phyloP scores from a whole-genome alignment of 1,140 invertebrate genomes.

The Cotesia glomerata region DNA sequence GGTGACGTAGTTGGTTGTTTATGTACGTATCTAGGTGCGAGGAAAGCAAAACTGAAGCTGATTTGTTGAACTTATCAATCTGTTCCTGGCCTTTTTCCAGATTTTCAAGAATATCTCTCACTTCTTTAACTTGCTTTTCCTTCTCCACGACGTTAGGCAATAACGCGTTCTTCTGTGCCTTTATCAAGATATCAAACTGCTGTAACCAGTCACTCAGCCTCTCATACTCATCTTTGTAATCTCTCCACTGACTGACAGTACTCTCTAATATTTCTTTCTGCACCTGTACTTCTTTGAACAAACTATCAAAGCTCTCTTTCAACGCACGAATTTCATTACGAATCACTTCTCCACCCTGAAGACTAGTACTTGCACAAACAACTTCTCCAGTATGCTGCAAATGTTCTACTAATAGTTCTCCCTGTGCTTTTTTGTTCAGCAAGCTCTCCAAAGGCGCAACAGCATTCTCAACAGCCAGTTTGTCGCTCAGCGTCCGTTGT shows the following conservation, averaged over 20 bases:
- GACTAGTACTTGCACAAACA: conserved; percentile 81
- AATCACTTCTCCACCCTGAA: conserved; percentile 79
- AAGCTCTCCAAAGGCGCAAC: conserved; percentile 84
- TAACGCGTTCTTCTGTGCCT: conserved; percentile 86
- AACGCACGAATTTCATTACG: conserved; percentile 84
- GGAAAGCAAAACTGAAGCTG: conserved; percentile 75
- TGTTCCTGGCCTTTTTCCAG: conserved; percentile 82
- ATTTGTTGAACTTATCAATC: conserved; percentile 83
- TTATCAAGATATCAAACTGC: conserved; percentile 89
- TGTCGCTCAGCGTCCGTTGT: conserved; percentile 83
- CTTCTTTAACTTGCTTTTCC: conserved; percentile 80
- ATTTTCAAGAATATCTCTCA: conserved; percentile 77
- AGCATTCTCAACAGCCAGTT: conserved; percentile 86
- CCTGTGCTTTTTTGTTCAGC: conserved; percentile 89
- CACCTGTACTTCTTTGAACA: conserved; percentile 85
- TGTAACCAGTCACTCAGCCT: conserved; percentile 91
- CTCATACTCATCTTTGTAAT: conserved; percentile 93
- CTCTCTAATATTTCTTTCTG: conserved; percentile 85
- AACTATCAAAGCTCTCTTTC: conserved; percentile 81
- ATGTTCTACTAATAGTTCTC: conserved; percentile 85
- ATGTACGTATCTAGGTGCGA: conserved; percentile 90
- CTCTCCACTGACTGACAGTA: conserved; percentile 83
- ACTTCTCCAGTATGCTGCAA: conserved; percentile 85
- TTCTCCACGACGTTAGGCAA: conserved; percentile 85
- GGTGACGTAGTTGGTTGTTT: conserved; percentile 86